phyloP scores from a whole-genome alignment of 2,113 vertebrate genomes.

The Aplodontia rufa region DNA sequence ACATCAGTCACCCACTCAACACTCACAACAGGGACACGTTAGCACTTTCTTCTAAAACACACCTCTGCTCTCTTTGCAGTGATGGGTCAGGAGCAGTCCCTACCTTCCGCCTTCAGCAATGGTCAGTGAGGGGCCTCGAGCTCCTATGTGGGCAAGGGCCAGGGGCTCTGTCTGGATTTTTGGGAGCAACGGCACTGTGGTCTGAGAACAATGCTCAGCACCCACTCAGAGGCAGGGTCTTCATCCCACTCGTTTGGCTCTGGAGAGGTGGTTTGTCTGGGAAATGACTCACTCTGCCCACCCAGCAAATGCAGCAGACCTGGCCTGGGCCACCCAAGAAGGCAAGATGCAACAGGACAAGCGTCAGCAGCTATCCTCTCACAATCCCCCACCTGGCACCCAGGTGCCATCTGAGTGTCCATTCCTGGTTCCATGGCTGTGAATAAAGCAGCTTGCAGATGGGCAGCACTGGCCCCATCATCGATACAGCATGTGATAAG shows the following conservation, averaged over 20 bases:
- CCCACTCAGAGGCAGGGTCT: neutral
- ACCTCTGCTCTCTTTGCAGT: no score
- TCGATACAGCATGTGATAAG: no score
- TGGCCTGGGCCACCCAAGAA: neutral
- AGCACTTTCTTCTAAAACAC: no score
- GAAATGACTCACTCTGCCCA: neutral
- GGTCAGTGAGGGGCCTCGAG: neutral
- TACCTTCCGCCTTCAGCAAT: no score
- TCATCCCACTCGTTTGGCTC: neutral
- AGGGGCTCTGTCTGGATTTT: neutral
- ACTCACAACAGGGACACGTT: neutral
- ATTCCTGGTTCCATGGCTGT: neutral
- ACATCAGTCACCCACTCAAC: neutral
- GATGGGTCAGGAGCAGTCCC: no score
- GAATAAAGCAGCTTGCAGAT: neutral
- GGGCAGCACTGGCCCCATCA: neutral
- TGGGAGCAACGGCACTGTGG: neutral
- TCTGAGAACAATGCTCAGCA: neutral
- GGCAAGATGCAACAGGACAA: no score
- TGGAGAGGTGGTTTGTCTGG: neutral
- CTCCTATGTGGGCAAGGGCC: neutral
- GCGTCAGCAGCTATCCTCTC: neutral
- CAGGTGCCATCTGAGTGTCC: no score
- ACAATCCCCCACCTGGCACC: neutral
- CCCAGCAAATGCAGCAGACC: neutral